Evolutionary conservation across 1,140 invertebrate genomes (phyloP).

Genomic region (Drosophila azteca): DNA sequence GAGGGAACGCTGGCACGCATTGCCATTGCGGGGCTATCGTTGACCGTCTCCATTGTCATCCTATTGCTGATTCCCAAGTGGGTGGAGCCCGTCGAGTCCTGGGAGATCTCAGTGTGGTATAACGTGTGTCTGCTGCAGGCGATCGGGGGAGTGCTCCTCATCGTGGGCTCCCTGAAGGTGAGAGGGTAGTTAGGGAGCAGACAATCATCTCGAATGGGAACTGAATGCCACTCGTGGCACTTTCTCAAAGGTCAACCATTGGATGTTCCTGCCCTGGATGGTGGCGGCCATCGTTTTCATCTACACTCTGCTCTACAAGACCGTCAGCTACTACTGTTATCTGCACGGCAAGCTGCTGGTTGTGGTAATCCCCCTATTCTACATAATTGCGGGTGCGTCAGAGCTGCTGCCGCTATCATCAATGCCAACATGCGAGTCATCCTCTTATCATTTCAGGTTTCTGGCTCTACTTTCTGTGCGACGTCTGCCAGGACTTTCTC

Average conservation of each 20-base stretch:
- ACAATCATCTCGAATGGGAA: not conserved
- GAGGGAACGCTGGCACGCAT: not conserved
- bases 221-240: not conserved
- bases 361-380: not conserved
- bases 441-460: conserved; percentile 17
- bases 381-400: conserved; percentile 27
- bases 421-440: not conserved
- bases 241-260: conserved; percentile 33
- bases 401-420: too few species aligned
- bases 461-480: conserved; percentile 47
- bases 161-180: conserved; percentile 23
- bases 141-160: conserved; percentile 16
- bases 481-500: conserved; percentile 39
- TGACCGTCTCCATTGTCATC: conserved; percentile 15
- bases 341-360: not conserved
- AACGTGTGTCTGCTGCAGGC: conserved; percentile 51
- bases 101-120: conserved; percentile 17
- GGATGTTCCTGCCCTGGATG: conserved; percentile 48
- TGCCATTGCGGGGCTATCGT: conserved; percentile 29
- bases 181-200: too few species aligned
- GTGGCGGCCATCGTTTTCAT: conserved; percentile 30
- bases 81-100: not conserved
- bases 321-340: not conserved
- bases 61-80: not conserved
- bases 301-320: conserved; percentile 39